phyloP scores from a whole-genome alignment of 2,888 invertebrate genomes.

The Coenonympha arcania region DNA sequence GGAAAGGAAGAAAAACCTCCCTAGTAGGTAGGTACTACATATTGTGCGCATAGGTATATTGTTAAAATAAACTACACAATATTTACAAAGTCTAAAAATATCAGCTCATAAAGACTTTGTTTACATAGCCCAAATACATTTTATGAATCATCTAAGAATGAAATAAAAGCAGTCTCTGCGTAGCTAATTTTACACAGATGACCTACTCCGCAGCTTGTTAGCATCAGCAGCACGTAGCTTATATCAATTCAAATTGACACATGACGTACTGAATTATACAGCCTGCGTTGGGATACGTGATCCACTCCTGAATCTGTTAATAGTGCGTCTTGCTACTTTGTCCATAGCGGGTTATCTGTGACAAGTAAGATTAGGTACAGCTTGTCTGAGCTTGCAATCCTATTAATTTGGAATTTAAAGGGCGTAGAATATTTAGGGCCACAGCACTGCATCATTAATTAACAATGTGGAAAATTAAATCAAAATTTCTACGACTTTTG shows the following conservation, averaged over 20 bases:
- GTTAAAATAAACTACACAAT: background rate
- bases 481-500: no score
- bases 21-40: no score
- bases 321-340: constrained; percentile 1
- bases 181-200: constrained; percentile 17
- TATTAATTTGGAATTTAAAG: no score
- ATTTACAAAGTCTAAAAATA: background rate
- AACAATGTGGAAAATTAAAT: no score
- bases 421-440: no score
- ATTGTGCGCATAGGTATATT: no score
- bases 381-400: background rate
- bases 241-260: constrained; percentile 32
- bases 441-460: no score
- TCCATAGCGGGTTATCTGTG: constrained; percentile 8
- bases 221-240: constrained; percentile 26
- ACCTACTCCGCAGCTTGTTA: constrained; percentile 22
- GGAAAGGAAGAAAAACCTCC: no score
- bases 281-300: constrained; percentile 17
- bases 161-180: background rate
- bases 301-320: constrained; percentile 13
- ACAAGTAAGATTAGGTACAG: background rate
- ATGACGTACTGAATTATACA: constrained; percentile 28
- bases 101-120: background rate
- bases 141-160: constrained; percentile 1
- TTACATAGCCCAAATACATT: constrained; percentile 1